Base-by-base conservation (phyloP, 2,113 vertebrate species). In the Bothrops jararaca region DNA sequence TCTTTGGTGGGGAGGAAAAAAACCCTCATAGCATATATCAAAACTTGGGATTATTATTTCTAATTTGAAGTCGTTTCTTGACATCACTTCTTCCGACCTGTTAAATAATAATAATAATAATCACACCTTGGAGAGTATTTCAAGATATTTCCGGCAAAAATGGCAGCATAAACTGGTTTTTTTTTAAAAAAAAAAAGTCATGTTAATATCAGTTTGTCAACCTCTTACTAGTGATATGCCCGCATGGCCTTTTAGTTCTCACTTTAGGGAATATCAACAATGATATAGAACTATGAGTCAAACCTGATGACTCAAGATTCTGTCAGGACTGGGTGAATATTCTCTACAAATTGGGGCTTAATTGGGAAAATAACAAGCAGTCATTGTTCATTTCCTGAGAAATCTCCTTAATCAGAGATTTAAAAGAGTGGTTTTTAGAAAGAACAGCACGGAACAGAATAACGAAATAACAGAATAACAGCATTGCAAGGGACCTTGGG, bases 251-350 rank as follows among this genome's bases (percentile, higher is more conserved):
- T 95, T 95, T 64, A 74, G 93, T 85, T 92, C 60, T 52, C 91
- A 60, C 94, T 93, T 86, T 54, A 92, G 93, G 56, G 92, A 96
- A 45, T 92, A 94, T 93, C 92, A 89, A 85, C 94, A 94, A 87
- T 91, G 93, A 92, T 86, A 12, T 64, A 89, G 92, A 95, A 92
- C 94, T 95, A 94, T 94, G 88, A 96, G 91, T 93, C 92, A 92
- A 48, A 2, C 91, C 8, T 54, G 91, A 93, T 94, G 92, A 94
- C 69, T 92, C 92, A 88, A 89, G 95, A 90, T 90, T 45, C 64
- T 95, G 56, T 90, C 91, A 88, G 42, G 87, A 90, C 50, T 91
- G 89, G 57, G 93, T 85, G 24, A 3, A 87, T 69, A 39, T 10
- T 92, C 88, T 90, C 54, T 64, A 50, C 94, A 94, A 86, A 1